Evolutionary conservation across 2,113 vertebrate species (phyloP), one percentile per base, ranked within the genome.

Genomic region (Myiozetetes cayanensis): DNA sequence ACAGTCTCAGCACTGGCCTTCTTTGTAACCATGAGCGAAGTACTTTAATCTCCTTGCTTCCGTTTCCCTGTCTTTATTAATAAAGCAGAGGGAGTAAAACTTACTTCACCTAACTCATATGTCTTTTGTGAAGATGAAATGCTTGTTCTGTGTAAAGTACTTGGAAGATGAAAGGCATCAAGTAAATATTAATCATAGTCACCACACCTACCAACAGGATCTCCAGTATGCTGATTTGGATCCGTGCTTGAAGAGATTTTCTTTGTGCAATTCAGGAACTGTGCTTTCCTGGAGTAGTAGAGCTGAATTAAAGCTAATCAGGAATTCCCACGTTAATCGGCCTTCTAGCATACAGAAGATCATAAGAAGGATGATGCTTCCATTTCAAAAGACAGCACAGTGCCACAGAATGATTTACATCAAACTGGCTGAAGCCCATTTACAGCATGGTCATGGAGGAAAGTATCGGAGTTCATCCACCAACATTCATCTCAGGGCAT

Each of bases 261-360:
- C 94, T 95, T 88, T 94, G 73, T 92, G 88, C 49, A 85, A 46
- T 68, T 90, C 80, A 86, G 61, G 79, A 96, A 93, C 92, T 87
- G 61, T 35, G 52, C 41, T 78, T 87, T 94, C 88, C 73, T 94
- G 90, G 41, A 92, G 65, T 22, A 89, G 80, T 2, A 87, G 47
- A 77, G 88, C 47, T 92, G 96, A 95, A 95, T 85, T 84, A 95
- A 93, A 93, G 83, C 88, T 94, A 92, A 96, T 89, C 93, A 95
- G 87, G 73, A 93, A 92, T 89, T 78, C 77, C 86, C 91, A 78
- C 44, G 80, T 78, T 97, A 95, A 92, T 92, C 10, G 8, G 68
- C 52, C 73, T 95, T 91, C 82, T 49, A 91, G 85, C n/a, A 87
- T 85, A 87, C 59, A 89, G 50, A 76, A 90, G 90, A 93, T 85